A percentile compares a stretch with the other conserved stretches of the same genome.
These are phyloP conservation scores for Panurus biarmicus DNA, from an alignment of 2,113 vertebrate genomes.

Conservation along the genomic window DNA sequence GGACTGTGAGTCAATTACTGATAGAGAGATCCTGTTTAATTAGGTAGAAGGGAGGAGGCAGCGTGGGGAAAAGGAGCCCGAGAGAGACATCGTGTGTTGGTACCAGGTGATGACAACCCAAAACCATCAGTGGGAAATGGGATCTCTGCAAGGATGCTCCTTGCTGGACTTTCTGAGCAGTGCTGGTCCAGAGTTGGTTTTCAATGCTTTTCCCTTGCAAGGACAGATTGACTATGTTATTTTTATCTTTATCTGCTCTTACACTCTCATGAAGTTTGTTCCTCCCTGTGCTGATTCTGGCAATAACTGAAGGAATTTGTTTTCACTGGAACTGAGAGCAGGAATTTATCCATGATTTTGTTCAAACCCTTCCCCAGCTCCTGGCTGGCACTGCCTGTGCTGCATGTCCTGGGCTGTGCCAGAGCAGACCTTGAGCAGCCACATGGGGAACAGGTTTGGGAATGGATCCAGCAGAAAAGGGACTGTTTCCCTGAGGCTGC, in stretches of 20 bases:
- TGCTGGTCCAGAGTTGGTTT: neutral
- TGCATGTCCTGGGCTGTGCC: neutral
- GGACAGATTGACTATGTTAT: neutral
- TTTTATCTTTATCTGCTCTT: neutral
- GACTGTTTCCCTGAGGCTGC: neutral
- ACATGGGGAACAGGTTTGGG: neutral
- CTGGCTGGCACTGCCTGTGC: neutral
- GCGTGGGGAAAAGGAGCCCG: slow-evolving; percentile 19
- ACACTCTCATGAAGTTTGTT: neutral
- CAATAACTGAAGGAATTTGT: neutral
- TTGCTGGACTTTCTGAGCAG: neutral
- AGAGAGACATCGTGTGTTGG: slow-evolving; percentile 59
- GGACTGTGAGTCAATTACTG: neutral
- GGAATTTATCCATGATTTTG: neutral
- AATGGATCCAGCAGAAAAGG: neutral
- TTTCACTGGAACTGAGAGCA: neutral
- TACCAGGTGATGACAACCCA: slow-evolving; percentile 26
- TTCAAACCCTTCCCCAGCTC: neutral
- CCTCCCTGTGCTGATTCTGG: neutral
- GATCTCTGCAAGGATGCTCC: neutral
- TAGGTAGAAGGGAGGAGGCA: neutral
- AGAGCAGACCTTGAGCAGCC: neutral
- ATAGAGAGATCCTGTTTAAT: neutral
- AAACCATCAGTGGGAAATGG: neutral
- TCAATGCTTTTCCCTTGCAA: neutral